A percentile compares a stretch with the other conserved stretches of the same genome.
These are phyloP conservation scores for Asteroscopus sphinx DNA, from an alignment of 2,888 invertebrate species.

Conservation along the genomic window DNA sequence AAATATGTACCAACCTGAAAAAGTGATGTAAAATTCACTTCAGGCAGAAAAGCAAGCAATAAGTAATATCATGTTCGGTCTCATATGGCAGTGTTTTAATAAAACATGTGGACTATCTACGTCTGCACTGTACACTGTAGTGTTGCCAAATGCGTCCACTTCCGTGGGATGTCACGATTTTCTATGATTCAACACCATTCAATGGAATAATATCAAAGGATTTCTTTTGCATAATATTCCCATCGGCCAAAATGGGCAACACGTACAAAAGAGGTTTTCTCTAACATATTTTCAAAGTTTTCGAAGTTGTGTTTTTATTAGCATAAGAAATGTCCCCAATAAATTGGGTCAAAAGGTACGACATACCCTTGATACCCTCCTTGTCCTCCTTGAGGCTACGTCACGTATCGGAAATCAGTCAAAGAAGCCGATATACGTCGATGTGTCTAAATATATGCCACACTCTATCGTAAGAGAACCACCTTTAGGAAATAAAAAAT, in stretches of 20 bases:
- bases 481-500: slow-evolving; percentile 20
- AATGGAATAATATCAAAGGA: slow-evolving; percentile 46
- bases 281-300: slow-evolving; percentile 42
- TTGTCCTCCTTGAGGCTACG: slow-evolving; percentile 38
- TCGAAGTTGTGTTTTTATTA: slow-evolving; percentile 40
- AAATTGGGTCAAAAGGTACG: slow-evolving; percentile 55
- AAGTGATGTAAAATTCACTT: slow-evolving; percentile 41
- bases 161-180: slow-evolving; percentile 54
- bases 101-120: slow-evolving; percentile 46
- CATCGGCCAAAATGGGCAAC: slow-evolving; percentile 34
- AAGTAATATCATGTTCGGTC: slow-evolving; percentile 41
- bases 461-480: slow-evolving; percentile 19
- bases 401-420: slow-evolving; percentile 55
- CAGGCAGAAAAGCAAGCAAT: slow-evolving; percentile 41
- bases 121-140: slow-evolving; percentile 36
- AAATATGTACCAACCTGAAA: slow-evolving; percentile 30
- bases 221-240: slow-evolving; percentile 53
- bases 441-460: slow-evolving; percentile 33
- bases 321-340: slow-evolving; percentile 50
- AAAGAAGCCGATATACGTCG: slow-evolving; percentile 41
- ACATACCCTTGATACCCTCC: slow-evolving; percentile 47
- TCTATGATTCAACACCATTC: slow-evolving; percentile 57
- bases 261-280: slow-evolving; percentile 25
- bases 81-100: slow-evolving; percentile 58
- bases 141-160: slow-evolving; percentile 49